Evolutionary conservation across 2,113 vertebrate genomes (phyloP).

Genomic region (Tachuris rubrigastra): DNA sequence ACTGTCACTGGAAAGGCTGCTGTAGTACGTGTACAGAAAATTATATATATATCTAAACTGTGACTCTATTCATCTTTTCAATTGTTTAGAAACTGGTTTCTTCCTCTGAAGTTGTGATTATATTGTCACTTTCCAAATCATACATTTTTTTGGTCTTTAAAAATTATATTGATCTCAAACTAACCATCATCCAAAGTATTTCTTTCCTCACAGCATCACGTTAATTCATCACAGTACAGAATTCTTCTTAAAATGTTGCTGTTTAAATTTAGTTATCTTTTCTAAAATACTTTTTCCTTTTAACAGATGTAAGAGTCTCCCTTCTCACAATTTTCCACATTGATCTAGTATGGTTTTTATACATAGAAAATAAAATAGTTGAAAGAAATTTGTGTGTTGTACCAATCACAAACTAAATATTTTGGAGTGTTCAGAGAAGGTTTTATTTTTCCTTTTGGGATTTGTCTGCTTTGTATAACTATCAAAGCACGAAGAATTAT

Average conservation of each 20-base stretch:
- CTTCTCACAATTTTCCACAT: background rate
- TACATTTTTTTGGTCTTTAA: background rate
- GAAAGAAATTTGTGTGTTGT: background rate
- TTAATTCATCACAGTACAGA: background rate
- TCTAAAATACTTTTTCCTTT: background rate
- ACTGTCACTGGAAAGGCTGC: background rate
- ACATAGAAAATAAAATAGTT: background rate
- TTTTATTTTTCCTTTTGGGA: constrained; percentile 9
- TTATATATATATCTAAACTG: background rate
- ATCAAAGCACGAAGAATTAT: background rate
- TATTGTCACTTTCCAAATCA: background rate
- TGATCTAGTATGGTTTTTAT: background rate
- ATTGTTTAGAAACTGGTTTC: background rate
- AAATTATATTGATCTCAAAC: background rate
- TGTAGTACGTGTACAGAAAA: background rate
- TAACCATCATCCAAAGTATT: background rate
- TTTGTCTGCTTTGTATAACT: background rate
- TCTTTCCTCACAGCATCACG: background rate
- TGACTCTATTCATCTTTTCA: background rate
- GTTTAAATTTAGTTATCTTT: background rate
- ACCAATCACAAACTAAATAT: background rate
- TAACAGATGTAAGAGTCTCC: background rate
- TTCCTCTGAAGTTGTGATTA: background rate
- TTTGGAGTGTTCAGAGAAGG: background rate
- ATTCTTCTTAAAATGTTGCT: background rate